phyloP scores from a whole-genome alignment of 2,888 invertebrate species.

The Esperia sulphurella region DNA sequence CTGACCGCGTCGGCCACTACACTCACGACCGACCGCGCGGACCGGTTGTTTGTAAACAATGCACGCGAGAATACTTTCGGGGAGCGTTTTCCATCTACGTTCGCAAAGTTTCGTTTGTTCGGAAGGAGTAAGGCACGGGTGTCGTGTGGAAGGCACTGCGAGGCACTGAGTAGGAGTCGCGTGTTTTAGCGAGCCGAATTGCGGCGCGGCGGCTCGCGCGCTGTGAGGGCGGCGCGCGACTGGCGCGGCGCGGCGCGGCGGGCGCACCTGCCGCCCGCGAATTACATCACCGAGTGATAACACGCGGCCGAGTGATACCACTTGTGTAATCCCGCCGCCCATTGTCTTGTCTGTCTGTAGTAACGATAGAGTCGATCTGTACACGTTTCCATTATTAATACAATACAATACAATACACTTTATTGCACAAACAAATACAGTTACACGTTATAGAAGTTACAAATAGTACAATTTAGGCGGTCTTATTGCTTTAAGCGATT shows the following conservation, averaged over 20 bases:
- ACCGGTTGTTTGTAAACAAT: slow-evolving; percentile 27
- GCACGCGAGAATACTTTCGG: neutral
- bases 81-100: neutral
- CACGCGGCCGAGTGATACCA: slow-evolving; percentile 8
- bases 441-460: too few species aligned
- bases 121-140: slow-evolving; percentile 50
- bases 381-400: too few species aligned
- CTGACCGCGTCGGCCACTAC: neutral
- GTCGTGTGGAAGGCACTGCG: slow-evolving; percentile 51
- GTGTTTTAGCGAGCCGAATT: slow-evolving; percentile 12
- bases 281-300: slow-evolving; percentile 30
- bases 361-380: neutral
- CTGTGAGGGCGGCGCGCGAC: slow-evolving; percentile 14
- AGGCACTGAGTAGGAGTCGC: slow-evolving; percentile 36
- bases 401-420: too few species aligned
- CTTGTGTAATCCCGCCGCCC: slow-evolving; percentile 9
- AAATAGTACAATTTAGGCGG: too few species aligned
- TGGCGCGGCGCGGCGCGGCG: slow-evolving; percentile 12
- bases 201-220: slow-evolving; percentile 9
- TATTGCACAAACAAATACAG: too few species aligned
- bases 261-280: slow-evolving; percentile 22
- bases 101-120: slow-evolving; percentile 7
- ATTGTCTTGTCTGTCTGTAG: slow-evolving; percentile 6
- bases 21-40: slow-evolving; percentile 3
- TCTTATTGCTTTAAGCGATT: too few species aligned